Evolutionary conservation across 2,797 vertebrate genomes (phyloP).

Genomic region (Mormyrus hasselquistii): DNA sequence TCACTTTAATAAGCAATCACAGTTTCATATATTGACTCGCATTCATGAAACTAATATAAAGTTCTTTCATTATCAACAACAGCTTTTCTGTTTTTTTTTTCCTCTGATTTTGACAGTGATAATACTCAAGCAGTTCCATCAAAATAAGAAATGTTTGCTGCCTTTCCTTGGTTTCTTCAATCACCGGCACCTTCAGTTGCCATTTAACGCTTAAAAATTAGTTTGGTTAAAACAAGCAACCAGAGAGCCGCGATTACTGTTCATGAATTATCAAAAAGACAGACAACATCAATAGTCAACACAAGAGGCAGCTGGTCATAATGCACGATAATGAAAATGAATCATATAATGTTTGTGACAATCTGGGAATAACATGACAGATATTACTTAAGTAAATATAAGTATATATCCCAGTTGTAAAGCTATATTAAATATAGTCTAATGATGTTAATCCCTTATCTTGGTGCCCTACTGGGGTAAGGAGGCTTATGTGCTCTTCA

Average conservation of each 20-base stretch:
- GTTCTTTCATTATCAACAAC: not conserved
- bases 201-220: not conserved
- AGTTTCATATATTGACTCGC: not conserved
- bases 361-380: not conserved
- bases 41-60: not conserved
- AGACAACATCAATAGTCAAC: not conserved
- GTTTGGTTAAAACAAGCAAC: not conserved
- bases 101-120: not conserved
- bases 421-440: not conserved
- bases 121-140: not conserved
- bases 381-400: slow-evolving; percentile 7
- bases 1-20: slow-evolving; percentile 22
- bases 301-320: not conserved
- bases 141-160: not conserved
- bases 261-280: not conserved
- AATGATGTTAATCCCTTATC: slow-evolving; percentile 1
- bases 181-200: not conserved
- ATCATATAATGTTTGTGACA: not conserved
- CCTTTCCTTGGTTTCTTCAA: not conserved
- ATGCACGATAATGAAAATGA: not conserved
- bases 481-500: not conserved
- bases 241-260: not conserved
- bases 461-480: not conserved
- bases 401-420: not conserved
- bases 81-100: not conserved